Evolutionary conservation across 2,113 vertebrate genomes (phyloP).

Genomic region (Oncorhynchus masou): DNA sequence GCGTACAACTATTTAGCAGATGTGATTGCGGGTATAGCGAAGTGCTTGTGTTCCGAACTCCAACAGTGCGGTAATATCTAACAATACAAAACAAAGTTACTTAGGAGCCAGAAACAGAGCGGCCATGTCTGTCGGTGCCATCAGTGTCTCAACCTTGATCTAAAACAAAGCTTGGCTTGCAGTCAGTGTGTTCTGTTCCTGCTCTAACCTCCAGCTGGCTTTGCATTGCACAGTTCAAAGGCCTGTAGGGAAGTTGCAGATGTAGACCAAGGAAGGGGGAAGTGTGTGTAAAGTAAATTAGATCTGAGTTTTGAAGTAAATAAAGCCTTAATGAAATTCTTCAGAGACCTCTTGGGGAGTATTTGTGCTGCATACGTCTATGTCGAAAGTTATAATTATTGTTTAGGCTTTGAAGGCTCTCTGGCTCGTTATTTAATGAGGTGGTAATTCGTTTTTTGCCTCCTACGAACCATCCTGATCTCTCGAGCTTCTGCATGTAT

Average conservation of each 20-base stretch:
- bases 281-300: background rate
- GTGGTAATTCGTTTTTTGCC: no score
- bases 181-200: background rate
- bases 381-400: background rate
- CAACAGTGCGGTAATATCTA: no score
- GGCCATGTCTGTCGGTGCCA: no score
- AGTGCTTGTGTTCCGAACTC: no score
- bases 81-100: no score
- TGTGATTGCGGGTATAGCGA: no score
- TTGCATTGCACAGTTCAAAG: background rate
- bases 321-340: background rate
- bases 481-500: no score
- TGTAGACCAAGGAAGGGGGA: background rate
- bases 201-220: background rate
- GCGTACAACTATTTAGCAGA: no score
- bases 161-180: background rate
- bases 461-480: no score
- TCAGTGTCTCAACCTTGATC: background rate
- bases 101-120: background rate
- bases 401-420: background rate
- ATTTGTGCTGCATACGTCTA: no score
- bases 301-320: background rate
- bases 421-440: background rate
- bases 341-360: background rate
- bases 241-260: background rate